Base-by-base conservation (phyloP, 2,113 vertebrate genomes). In the Triplophysa rosa region DNA sequence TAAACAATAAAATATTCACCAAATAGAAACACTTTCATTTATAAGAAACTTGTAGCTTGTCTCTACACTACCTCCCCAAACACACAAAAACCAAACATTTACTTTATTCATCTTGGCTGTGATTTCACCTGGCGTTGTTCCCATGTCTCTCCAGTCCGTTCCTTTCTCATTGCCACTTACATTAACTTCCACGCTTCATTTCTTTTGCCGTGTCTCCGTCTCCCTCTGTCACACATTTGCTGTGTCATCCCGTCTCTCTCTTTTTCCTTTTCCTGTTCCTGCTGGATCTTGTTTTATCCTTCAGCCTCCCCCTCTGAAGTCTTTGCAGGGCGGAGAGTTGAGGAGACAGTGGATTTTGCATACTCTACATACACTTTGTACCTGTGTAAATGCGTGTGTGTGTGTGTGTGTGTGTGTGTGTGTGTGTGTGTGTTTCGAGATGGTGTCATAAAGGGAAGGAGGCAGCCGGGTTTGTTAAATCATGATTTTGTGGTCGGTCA, bases 261-360 rank as follows among this genome's bases (percentile, higher is more conserved):
- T 70, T 49, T 67, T 33, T 66, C 76, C 45, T 26, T 82, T 54
- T 45, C n/a, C 49, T 52, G 67, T 63, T 73, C 80, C 61, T 37
- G 69, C 52, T 74, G 11, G 69, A 19, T 67, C 47, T 71, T 37
- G 14, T 49, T 80, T 80, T 42, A 45, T 79, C 81, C 54, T 47
- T 79, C 33, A 37, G 42, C 37, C 49, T 56, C 70, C 58, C 79
- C 59, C 19, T 26, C 54, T 66, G 65, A 58, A n/a, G 17, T 65
- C 62, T 33, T 59, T 42, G 67, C 59, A 19, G 65, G 47, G 49
- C 59, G 40, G 42, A 84, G 83, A 92, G 87, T 71, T 65, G 86
- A 90, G 84, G 89, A 91, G 89, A 91, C 90, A 89, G 88, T 87
- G 81, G 85, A 91, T 91, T 92, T 92, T 90, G 86, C 89, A 92